A percentile compares a stretch with the other conserved stretches of the same genome.
Evolutionary conservation across 2,797 vertebrate species (phyloP).

Genomic region (Chelon labrosus): DNA sequence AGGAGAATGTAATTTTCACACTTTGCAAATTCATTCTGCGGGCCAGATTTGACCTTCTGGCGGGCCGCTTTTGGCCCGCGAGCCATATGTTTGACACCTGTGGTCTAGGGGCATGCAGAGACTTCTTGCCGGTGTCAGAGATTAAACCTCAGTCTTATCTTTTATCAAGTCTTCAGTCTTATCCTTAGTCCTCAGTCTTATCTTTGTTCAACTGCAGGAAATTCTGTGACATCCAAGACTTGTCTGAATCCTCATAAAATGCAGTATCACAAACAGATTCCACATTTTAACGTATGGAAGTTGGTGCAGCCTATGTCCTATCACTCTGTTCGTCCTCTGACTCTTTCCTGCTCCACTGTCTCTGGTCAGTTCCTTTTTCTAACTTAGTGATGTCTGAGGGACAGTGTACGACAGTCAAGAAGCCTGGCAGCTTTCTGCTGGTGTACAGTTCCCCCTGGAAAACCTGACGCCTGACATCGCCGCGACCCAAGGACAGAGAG

Average conservation of each 20-base stretch:
- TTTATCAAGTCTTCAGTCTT: too few species aligned
- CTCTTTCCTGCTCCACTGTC: background rate
- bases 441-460: constrained; percentile 73
- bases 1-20: too few species aligned
- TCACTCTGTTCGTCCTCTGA: background rate
- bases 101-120: too few species aligned
- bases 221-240: background rate
- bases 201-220: background rate
- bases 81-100: too few species aligned
- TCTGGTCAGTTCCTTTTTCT: constrained; percentile 31
- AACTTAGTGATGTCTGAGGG: constrained; percentile 22
- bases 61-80: too few species aligned
- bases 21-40: too few species aligned
- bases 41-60: too few species aligned
- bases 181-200: too few species aligned
- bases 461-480: constrained; percentile 57
- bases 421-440: constrained; percentile 37
- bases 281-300: background rate
- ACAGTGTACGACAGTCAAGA: constrained; percentile 45
- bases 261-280: too few species aligned
- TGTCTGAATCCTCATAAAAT: too few species aligned
- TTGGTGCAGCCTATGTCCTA: constrained; percentile 4
- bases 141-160: too few species aligned
- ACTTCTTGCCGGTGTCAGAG: too few species aligned
- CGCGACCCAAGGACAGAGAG: constrained; percentile 36